phyloP scores from a whole-genome alignment of 2,113 vertebrate genomes.

The Zosterops lateralis region DNA sequence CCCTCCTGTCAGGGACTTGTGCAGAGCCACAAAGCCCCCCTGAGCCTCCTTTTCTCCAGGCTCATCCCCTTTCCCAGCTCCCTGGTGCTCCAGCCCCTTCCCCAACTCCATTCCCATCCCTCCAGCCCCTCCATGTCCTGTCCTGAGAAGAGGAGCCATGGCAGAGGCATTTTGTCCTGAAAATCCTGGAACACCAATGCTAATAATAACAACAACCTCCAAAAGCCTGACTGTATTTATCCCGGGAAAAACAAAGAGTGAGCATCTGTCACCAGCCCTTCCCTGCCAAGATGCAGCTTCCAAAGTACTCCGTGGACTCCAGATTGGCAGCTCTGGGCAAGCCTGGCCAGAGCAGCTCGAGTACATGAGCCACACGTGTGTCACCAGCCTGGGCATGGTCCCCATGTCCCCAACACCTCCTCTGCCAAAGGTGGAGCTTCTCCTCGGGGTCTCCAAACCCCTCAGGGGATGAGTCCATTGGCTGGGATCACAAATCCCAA shows the following conservation, averaged over 20 bases:
- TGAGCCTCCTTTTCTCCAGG: neutral
- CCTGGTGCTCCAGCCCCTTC: neutral
- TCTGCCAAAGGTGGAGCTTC: neutral
- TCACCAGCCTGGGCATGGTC: neutral
- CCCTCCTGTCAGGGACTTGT: neutral
- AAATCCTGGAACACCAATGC: neutral
- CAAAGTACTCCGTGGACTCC: neutral
- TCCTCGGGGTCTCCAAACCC: neutral
- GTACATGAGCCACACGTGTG: fast-evolving
- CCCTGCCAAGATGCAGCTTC: slow-evolving; percentile 33
- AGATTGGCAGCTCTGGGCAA: neutral
- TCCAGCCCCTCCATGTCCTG: neutral
- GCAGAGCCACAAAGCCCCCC: neutral
- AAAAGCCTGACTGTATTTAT: neutral
- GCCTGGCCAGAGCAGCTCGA: neutral
- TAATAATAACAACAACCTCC: slow-evolving; percentile 25
- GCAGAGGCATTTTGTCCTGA: neutral
- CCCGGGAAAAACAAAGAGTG: slow-evolving; percentile 16
- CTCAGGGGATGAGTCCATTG: fast-evolving
- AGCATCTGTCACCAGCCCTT: slow-evolving; percentile 27
- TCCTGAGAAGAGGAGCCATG: neutral
- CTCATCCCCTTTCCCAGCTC: neutral
- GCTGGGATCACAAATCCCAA: neutral
- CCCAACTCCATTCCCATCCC: neutral
- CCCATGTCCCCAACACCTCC: neutral